Base-by-base conservation (phyloP, 2,797 vertebrate genomes). In the Rhabdophis nuchalis region DNA sequence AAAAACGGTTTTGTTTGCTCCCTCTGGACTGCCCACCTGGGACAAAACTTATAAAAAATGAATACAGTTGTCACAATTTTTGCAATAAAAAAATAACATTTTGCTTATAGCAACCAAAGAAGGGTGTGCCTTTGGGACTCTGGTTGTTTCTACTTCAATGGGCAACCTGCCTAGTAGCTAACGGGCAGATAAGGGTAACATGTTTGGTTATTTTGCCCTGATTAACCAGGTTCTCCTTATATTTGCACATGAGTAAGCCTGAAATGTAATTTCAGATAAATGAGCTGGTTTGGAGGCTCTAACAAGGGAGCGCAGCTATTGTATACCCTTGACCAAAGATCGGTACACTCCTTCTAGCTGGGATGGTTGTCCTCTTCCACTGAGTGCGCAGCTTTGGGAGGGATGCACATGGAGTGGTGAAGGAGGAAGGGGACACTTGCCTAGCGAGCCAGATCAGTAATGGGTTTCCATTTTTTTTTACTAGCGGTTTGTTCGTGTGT, bases 61-160 rank as follows among this genome's bases (percentile, higher is more conserved):
- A 92, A 92, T 90, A 61, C 60, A 91, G 56, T 90, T 92, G 12
- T 77, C 77, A 93, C 27, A 18, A 53, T 89, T 90, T 82, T n/a
- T 36, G 11, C 88, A 92, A 12, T 58, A 25, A 77, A 56, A 58
- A 54, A 57, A 54, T 4, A 36, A 7, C 23, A 29, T 32, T 68
- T 86, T 56, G 29, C 57, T 92, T n/a, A 13, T n/a, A 68, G 68
- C 13, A 50, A 5, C 18, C 53, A 46, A 50, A 64, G 5, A 25
- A 20, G 11, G 2, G 25, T 85, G 7, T 2, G 5, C 27, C 16
- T 41, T 60, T 27, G 41, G 41, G 23, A 54, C 12, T 46, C 8
- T 85, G 27, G 2, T n/a, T 64, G 14, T 60, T 57, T 54, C 13
- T 6, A 27, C 9, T 16, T n/a, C 41, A 53, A 27, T 86, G 46